Conservation (phyloP, 2,888 invertebrate species). For the Idaea biselata region DNA sequence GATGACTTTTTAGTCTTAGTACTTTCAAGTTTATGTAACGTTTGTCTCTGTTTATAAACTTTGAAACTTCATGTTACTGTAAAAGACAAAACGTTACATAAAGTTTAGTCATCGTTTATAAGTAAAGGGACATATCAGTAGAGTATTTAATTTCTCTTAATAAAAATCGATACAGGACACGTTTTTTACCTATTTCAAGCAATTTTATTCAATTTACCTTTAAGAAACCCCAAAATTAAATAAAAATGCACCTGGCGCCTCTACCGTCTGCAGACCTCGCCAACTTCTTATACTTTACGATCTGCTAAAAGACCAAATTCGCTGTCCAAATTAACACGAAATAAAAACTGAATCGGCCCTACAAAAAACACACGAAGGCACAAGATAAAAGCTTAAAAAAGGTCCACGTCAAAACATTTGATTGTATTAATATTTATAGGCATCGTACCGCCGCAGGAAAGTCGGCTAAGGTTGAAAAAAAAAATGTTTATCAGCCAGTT, state of each 20-base stretch:
- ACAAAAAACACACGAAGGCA: slow-evolving; percentile 76
- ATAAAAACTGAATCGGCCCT: slow-evolving; percentile 75
- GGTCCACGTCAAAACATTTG: slow-evolving; percentile 81
- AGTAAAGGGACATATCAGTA: not conserved
- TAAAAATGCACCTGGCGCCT: slow-evolving; percentile 67
- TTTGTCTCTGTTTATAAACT: too few species aligned
- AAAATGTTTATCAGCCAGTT: slow-evolving; percentile 79
- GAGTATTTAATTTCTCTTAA: not conserved
- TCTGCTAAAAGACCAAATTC: slow-evolving; percentile 80
- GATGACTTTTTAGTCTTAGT: too few species aligned
- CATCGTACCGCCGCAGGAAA: slow-evolving; percentile 74
- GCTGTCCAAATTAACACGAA: slow-evolving; percentile 81
- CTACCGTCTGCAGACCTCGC: slow-evolving; percentile 28
- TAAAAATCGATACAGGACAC: not conserved
- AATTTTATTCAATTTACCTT: slow-evolving; percentile 32
- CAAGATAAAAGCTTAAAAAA: slow-evolving; percentile 79
- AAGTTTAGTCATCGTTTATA: too few species aligned
- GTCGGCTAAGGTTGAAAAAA: slow-evolving; percentile 60
- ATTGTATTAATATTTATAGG: slow-evolving; percentile 81
- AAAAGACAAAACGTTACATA: too few species aligned
- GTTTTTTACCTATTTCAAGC: not conserved
- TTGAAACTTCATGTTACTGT: too few species aligned
- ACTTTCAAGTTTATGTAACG: too few species aligned
- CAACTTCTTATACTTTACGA: slow-evolving; percentile 73
- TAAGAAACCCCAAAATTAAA: slow-evolving; percentile 32